Evolutionary conservation across 1,140 invertebrate genomes (phyloP).

Genomic region (Temnothorax nylanderi): DNA sequence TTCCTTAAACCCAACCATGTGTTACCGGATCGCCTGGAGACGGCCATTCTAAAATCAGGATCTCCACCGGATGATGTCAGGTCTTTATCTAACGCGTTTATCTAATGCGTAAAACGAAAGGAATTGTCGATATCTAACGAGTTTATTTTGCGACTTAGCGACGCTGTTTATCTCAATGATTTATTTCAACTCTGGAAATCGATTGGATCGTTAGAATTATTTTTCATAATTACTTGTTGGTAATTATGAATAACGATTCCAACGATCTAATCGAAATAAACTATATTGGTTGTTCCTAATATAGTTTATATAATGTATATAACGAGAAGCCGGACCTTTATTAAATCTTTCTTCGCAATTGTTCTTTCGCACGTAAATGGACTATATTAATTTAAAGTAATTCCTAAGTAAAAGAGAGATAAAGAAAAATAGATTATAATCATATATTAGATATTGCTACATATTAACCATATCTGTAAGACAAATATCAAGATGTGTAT

Average conservation of each 20-base stretch:
- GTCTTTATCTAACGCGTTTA: not conserved
- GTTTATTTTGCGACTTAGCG: not conserved
- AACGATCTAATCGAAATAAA: too few species aligned
- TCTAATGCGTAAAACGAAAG: slow-evolving; percentile 34
- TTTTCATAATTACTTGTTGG: not conserved
- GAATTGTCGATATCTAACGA: slow-evolving; percentile 51
- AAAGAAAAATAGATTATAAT: slow-evolving; percentile 45
- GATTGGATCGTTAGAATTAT: not conserved
- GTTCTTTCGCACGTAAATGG: not conserved
- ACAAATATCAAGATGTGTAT: not conserved
- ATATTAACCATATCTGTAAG: not conserved
- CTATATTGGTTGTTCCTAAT: too few species aligned
- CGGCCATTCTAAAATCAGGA: slow-evolving; percentile 37
- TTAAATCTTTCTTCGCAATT: not conserved
- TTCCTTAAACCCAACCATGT: slow-evolving; percentile 49
- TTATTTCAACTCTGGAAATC: not conserved
- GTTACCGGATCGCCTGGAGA: slow-evolving; percentile 35
- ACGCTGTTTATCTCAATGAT: not conserved
- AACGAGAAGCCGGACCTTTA: not conserved
- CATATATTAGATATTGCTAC: not conserved
- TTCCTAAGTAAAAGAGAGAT: slow-evolving; percentile 22
- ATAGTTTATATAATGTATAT: not conserved
- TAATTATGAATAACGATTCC: too few species aligned
- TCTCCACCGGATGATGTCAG: slow-evolving; percentile 16
- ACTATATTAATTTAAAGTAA: not conserved